Conservation (phyloP, 1,140 invertebrate species). For the Watersipora subatra region DNA sequence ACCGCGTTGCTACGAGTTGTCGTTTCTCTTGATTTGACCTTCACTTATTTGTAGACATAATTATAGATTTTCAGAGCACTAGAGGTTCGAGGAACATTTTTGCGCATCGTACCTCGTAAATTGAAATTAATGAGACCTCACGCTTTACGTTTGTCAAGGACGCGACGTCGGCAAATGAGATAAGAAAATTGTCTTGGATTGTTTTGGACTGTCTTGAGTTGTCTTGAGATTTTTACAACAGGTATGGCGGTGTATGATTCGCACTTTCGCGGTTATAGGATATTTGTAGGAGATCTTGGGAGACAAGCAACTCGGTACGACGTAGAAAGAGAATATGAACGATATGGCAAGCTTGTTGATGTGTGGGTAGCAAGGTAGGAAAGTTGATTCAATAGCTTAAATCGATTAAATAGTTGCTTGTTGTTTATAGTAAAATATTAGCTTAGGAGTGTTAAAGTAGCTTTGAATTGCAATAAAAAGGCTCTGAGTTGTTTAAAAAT, state of each 20-base stretch:
- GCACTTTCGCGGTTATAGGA: constrained; percentile 18
- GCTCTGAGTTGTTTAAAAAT: not conserved
- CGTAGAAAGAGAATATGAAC: constrained; percentile 20
- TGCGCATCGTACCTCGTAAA: no score
- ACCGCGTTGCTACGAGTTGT: no score
- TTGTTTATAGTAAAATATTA: no score
- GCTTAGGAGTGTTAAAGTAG: no score
- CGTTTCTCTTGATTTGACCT: no score
- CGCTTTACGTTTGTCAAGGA: no score
- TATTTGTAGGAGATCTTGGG: constrained; percentile 25
- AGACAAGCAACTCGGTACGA: constrained; percentile 18
- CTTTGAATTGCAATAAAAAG: not conserved
- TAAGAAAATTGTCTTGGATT: not conserved
- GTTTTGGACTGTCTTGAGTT: no score
- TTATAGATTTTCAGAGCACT: no score
- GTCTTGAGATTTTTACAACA: not conserved
- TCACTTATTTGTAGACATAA: no score
- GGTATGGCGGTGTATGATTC: constrained; percentile 16
- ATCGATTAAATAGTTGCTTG: not conserved
- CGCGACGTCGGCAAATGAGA: no score
- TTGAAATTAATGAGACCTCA: no score
- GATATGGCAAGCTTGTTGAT: constrained; percentile 19
- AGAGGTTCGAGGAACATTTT: no score
- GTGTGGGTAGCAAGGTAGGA: constrained; percentile 24
- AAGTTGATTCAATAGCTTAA: not conserved